These are phyloP conservation scores for Zaprionus kolodkinae DNA, from an alignment of 1,140 invertebrate species.

Conservation along the genomic window DNA sequence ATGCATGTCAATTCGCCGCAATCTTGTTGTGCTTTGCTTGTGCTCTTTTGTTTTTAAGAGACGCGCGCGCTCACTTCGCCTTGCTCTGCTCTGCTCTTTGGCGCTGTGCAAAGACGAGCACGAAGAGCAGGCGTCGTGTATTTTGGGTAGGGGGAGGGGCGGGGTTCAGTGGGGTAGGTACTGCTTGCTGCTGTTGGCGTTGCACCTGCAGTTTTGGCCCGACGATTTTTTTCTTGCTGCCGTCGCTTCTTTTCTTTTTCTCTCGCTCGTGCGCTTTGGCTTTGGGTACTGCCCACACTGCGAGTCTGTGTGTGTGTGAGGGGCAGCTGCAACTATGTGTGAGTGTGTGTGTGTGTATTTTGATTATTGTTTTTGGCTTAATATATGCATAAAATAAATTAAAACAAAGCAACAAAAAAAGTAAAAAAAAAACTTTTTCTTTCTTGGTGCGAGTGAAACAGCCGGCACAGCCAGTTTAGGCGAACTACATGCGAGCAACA, in stretches of 20 bases:
- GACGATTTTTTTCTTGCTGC: constrained; percentile 25
- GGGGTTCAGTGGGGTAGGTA: background rate
- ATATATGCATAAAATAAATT: constrained; percentile 75
- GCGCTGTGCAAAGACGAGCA: constrained; percentile 6
- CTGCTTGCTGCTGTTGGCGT: background rate
- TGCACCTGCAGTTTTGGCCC: constrained; percentile 67
- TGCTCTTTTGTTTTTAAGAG: constrained; percentile 65
- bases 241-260: constrained; percentile 15
- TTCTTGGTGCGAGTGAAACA: constrained; percentile 32
- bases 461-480: constrained; percentile 29
- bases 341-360: constrained; percentile 21
- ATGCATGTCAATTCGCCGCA: constrained; percentile 57
- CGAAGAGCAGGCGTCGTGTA: background rate
- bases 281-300: constrained; percentile 59
- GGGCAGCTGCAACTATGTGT: constrained; percentile 3
- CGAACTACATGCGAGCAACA: constrained; percentile 2
- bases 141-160: background rate
- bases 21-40: constrained; percentile 38
- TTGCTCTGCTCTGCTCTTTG: constrained; percentile 44
- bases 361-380: constrained; percentile 65
- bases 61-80: constrained; percentile 35
- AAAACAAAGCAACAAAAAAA: constrained; percentile 48
- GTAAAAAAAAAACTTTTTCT: constrained; percentile 22
- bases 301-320: background rate
- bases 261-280: constrained; percentile 43